These are phyloP conservation scores for Melanostigma gelatinosum DNA, from an alignment of 2,113 vertebrate species.

Conservation along the genomic window DNA sequence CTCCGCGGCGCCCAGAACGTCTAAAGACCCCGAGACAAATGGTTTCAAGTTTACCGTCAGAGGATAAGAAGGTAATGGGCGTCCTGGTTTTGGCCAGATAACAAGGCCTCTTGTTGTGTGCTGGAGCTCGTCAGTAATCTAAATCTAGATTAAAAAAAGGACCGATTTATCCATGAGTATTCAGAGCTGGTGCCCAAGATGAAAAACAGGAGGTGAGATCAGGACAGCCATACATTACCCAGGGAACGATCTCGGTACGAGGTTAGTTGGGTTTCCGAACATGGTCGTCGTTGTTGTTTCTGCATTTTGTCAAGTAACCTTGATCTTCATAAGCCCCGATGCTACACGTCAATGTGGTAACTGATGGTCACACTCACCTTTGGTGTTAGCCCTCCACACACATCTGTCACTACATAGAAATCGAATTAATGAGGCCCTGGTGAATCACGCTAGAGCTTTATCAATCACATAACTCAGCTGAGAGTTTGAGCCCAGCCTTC, in stretches of 20 bases:
- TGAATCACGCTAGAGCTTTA: slow-evolving; percentile 33
- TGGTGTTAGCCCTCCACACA: not conserved
- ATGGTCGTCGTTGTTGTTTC: not conserved
- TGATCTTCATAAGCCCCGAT: not conserved
- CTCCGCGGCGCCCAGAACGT: slow-evolving; percentile 34
- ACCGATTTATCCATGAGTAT: slow-evolving; percentile 42
- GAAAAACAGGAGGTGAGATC: slow-evolving; percentile 23
- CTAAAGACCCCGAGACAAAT: slow-evolving; percentile 54
- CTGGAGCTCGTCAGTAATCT: slow-evolving; percentile 14
- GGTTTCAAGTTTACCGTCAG: slow-evolving; percentile 51
- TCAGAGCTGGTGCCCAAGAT: slow-evolving; percentile 37
- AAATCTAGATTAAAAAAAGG: slow-evolving; percentile 32
- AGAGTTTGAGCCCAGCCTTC: not conserved
- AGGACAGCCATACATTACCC: slow-evolving; percentile 24
- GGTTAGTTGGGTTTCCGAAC: not conserved
- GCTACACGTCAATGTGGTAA: not conserved
- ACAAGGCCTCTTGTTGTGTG: slow-evolving; percentile 34
- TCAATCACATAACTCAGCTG: slow-evolving; percentile 20
- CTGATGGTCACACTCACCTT: not conserved
- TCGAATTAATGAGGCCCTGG: slow-evolving; percentile 34
- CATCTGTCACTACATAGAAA: slow-evolving; percentile 17
- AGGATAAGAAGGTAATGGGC: slow-evolving; percentile 30
- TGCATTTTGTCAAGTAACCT: not conserved
- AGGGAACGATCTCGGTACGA: not conserved
- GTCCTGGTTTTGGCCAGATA: slow-evolving; percentile 52